These are phyloP conservation scores for Lithodes maja DNA, from an alignment of 2,888 invertebrate species.

Conservation along the genomic window DNA sequence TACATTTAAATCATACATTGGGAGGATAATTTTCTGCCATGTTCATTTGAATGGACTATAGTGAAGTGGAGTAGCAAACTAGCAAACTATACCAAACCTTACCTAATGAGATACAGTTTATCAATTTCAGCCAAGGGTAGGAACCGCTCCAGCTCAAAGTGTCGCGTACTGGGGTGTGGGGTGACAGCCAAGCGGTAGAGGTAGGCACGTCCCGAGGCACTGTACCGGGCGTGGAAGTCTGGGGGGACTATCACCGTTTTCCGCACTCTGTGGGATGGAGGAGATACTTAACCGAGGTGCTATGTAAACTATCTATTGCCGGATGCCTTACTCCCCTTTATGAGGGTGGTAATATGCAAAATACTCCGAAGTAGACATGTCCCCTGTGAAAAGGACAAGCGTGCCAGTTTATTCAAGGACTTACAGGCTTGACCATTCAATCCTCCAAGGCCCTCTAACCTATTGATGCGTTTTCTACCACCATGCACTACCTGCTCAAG, in stretches of 20 bases:
- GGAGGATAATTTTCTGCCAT: neutral
- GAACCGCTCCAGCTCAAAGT: constrained; percentile 71
- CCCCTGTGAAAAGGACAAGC: too few relatives aligned
- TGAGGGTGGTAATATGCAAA: too few relatives aligned
- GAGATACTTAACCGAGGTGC: too few relatives aligned
- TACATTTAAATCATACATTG: constrained; percentile 2
- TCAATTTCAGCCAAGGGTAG: constrained; percentile 83
- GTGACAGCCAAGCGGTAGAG: constrained; percentile 83
- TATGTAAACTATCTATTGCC: too few relatives aligned
- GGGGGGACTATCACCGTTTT: constrained; percentile 79
- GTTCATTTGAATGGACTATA: neutral
- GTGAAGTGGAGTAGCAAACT: constrained; percentile 21
- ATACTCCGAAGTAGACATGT: too few relatives aligned
- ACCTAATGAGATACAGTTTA: constrained; percentile 81
- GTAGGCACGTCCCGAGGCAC: constrained; percentile 83
- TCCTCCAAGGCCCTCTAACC: too few relatives aligned
- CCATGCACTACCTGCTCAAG: too few relatives aligned
- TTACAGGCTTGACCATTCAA: too few relatives aligned
- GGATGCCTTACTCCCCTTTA: too few relatives aligned
- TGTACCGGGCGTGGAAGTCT: constrained; percentile 81
- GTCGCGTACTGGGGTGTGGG: constrained; percentile 74
- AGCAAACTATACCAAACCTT: constrained; percentile 73
- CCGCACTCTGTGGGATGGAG: constrained; percentile 73
- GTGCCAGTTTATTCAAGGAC: too few relatives aligned
- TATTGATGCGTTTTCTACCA: too few relatives aligned